phyloP scores from a whole-genome alignment of 2,888 invertebrate species.

The Myopa testacea region DNA sequence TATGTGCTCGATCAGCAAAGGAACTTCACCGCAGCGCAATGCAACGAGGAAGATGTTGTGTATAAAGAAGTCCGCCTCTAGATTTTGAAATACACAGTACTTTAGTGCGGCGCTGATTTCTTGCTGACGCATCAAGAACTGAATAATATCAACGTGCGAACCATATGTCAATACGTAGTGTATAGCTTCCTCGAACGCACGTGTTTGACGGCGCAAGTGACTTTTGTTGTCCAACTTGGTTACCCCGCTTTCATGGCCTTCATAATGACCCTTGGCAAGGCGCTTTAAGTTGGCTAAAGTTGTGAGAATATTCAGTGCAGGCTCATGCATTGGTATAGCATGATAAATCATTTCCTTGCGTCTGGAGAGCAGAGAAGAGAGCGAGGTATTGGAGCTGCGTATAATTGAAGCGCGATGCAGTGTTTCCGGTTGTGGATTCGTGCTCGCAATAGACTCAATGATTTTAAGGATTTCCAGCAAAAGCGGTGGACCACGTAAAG shows the following conservation, averaged over 20 bases:
- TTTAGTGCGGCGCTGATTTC: slow-evolving; percentile 77
- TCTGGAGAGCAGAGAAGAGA: slow-evolving; percentile 61
- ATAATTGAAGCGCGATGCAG: slow-evolving; percentile 63
- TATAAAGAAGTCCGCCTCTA: slow-evolving; percentile 78
- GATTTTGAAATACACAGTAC: slow-evolving; percentile 77
- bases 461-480: slow-evolving; percentile 78
- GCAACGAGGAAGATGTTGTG: slow-evolving; percentile 79
- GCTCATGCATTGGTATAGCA: slow-evolving; percentile 71
- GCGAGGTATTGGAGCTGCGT: slow-evolving; percentile 63
- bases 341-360: slow-evolving; percentile 68
- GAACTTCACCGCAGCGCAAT: slow-evolving; percentile 75
- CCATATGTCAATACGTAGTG: slow-evolving; percentile 87
- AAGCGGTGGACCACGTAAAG: slow-evolving; percentile 75
- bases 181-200: slow-evolving; percentile 81
- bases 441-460: slow-evolving; percentile 71
- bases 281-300: slow-evolving; percentile 72
- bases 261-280: slow-evolving; percentile 72
- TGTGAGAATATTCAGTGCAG: slow-evolving; percentile 74
- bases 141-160: slow-evolving; percentile 78
- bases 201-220: slow-evolving; percentile 59
- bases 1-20: slow-evolving; percentile 75
- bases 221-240: slow-evolving; percentile 45
- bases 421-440: slow-evolving; percentile 62
- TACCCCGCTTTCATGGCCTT: slow-evolving; percentile 32
- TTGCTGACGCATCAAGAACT: slow-evolving; percentile 81